Evolutionary conservation across 1,140 invertebrate species (phyloP).

Genomic region (roundworm (Caenorhabditis elegans)): DNA sequence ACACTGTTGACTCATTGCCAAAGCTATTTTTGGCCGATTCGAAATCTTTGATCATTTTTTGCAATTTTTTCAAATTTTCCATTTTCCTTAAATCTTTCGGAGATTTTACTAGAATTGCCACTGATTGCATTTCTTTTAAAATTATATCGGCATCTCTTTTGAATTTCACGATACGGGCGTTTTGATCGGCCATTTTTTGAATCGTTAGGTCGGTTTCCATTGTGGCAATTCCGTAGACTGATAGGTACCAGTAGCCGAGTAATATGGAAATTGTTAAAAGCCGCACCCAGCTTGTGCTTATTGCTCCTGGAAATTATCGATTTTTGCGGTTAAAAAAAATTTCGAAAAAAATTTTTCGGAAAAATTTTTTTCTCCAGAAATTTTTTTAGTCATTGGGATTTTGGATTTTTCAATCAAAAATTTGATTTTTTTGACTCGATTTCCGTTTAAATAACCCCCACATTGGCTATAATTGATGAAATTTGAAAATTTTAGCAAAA

Average conservation of each 20-base stretch:
- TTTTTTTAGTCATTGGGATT: too few relatives aligned
- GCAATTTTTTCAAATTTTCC: not conserved
- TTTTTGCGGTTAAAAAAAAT: too few relatives aligned
- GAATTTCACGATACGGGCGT: slow-evolving; percentile 42
- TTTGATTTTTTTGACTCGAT: not conserved
- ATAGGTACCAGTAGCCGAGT: slow-evolving; percentile 33
- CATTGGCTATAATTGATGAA: too few relatives aligned
- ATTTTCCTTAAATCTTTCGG: slow-evolving; percentile 46
- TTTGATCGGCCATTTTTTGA: slow-evolving; percentile 44
- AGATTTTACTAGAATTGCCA: slow-evolving; percentile 39
- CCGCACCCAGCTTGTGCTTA: not conserved
- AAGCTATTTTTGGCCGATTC: slow-evolving; percentile 37
- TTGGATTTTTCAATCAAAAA: too few relatives aligned
- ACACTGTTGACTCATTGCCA: slow-evolving; percentile 47
- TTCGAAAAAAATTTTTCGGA: too few relatives aligned
- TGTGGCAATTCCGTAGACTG: slow-evolving; percentile 40
- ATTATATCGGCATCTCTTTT: slow-evolving; percentile 39
- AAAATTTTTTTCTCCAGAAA: too few relatives aligned
- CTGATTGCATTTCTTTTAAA: slow-evolving; percentile 49
- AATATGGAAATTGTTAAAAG: not conserved
- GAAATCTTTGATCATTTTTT: slow-evolving; percentile 32
- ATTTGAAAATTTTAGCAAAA: not conserved
- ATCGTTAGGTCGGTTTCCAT: slow-evolving; percentile 48
- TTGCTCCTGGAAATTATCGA: not conserved
- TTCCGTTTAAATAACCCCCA: too few relatives aligned